A percentile compares a stretch with the other conserved stretches of the same genome.
phyloP scores from a whole-genome alignment of 2,113 vertebrate genomes.

The Epinephelus fuscoguttatus region DNA sequence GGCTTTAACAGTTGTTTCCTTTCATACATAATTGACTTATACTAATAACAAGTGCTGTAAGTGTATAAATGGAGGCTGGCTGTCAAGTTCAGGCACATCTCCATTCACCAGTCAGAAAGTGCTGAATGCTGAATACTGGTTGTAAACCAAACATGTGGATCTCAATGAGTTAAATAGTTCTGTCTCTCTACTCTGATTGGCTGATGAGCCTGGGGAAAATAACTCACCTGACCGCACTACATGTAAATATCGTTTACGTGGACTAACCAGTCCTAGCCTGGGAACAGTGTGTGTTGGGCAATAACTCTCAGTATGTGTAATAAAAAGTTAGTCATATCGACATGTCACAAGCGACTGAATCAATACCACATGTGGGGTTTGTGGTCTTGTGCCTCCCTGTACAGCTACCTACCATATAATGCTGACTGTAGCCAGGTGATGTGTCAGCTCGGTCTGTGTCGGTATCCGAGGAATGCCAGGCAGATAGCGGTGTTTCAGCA shows the following conservation, averaged over 20 bases:
- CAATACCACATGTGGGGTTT: background rate
- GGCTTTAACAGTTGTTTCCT: background rate
- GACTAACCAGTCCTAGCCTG: background rate
- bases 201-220: background rate
- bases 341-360: background rate
- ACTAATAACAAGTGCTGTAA: background rate
- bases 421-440: constrained; percentile 62
- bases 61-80: background rate
- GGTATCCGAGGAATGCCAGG: constrained; percentile 78
- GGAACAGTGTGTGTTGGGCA: background rate
- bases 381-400: background rate
- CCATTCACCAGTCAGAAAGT: background rate
- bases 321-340: background rate
- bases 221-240: background rate
- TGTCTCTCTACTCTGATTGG: constrained; percentile 16
- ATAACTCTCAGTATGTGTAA: background rate
- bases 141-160: background rate
- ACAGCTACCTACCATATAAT: background rate
- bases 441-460: constrained; percentile 35
- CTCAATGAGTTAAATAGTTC: background rate
- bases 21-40: background rate
- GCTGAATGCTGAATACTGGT: background rate
- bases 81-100: constrained; percentile 55
- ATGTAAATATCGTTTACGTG: background rate
- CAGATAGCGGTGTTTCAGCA: constrained; percentile 56